These are phyloP conservation scores for Lasioglossum oenotherae DNA, from an alignment of 2,888 invertebrate species.

Conservation along the genomic window DNA sequence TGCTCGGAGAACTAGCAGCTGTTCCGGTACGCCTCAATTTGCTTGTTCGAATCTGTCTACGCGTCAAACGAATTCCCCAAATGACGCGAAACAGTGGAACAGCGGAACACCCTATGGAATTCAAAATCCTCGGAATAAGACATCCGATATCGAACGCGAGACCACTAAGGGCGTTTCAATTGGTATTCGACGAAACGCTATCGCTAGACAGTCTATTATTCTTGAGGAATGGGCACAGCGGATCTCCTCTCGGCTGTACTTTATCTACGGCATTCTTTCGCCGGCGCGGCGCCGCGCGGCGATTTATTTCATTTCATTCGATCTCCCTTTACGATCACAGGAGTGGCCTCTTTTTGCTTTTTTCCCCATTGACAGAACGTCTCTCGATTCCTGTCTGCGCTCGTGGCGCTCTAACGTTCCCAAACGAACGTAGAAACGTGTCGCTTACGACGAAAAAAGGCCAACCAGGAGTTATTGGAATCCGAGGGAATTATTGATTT, in stretches of 20 bases:
- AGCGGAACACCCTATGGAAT: neutral
- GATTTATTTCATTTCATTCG: slow-evolving; percentile 33
- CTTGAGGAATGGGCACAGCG: neutral
- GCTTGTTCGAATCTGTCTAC: neutral
- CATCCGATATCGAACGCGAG: neutral
- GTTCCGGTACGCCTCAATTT: neutral
- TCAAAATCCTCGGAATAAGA: neutral
- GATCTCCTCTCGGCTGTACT: slow-evolving; percentile 21
- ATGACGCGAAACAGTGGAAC: neutral
- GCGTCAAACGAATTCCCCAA: neutral
- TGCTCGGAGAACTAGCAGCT: neutral
- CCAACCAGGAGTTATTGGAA: slow-evolving; percentile 29
- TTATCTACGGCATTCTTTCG: slow-evolving; percentile 33
- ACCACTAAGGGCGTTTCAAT: neutral
- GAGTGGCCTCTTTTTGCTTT: neutral
- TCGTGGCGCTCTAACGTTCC: slow-evolving; percentile 15
- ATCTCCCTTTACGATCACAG: neutral
- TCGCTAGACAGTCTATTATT: slow-evolving; percentile 15
- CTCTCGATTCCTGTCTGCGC: slow-evolving; percentile 12
- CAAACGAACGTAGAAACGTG: slow-evolving; percentile 32
- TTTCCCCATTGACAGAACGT: neutral
- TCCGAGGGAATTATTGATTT: slow-evolving; percentile 34
- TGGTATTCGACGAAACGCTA: slow-evolving; percentile 2
- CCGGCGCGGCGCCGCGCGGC: neutral
- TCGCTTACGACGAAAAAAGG: neutral